Evolutionary conservation across 2,113 vertebrate genomes (phyloP), one percentile per base, ranked within the genome.

Genomic region (Eudorcas thomsonii): DNA sequence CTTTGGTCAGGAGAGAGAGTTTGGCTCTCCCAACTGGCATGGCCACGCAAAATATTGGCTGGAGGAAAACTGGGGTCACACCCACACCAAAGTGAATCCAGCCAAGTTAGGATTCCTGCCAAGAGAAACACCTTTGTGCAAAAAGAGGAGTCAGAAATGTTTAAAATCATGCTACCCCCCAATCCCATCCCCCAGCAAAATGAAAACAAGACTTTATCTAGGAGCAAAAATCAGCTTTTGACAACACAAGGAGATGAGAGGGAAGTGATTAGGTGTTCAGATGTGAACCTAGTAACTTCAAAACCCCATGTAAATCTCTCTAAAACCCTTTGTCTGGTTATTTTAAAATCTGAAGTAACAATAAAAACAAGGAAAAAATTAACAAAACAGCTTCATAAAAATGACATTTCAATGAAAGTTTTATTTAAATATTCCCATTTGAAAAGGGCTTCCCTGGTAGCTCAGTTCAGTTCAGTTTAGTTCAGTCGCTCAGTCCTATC

Each of bases 11-110:
- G 59, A 84, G 59, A 96, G 45, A 84, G 50, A 2, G 39, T 93
- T 98, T 64, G 97, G 71, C 77, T 98, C 57, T 98, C 77, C 89
- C 91, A 93, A 95, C 86, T 98, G 98, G 94, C 97, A 98, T 25
- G 92, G 93, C 71, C 23, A 94, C 12, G 91, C 92, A 94, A 97
- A 98, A 96, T 95, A 98, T 3, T 64, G 82, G 87, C 98, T 97
- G 62, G 48, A 96, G 74, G 52, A 97, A 98, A 97, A 82, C 67
- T 57, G 30, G 57, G 96, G 97, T 97, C 89, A 96, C 52, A 59
- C 62, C 94, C 95, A 64, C 60, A 77, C 55, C 97, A 96, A 98
- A 94, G 97, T 2, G 83, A 92, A 97, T 83, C 80, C 54, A 74
- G 91, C 94, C 84, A 50, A 97, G 78, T 82, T 91, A 98, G 97